A percentile compares a stretch with the other conserved stretches of the same genome.
phyloP scores from a whole-genome alignment of 92 coral and sea anemone genomes.

The Parazoanthus darwini region DNA sequence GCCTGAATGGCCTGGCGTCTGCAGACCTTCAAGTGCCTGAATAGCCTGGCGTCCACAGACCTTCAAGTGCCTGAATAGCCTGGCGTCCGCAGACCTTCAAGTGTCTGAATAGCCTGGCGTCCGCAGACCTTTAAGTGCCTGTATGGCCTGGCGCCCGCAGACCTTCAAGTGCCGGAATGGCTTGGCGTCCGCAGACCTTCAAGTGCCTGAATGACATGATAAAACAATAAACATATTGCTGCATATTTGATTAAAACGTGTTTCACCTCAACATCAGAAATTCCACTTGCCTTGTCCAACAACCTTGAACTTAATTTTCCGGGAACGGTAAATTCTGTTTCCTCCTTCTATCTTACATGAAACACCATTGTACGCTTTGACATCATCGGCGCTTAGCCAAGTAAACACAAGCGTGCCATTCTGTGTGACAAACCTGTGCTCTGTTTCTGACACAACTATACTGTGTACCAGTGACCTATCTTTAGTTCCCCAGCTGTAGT shows the following conservation, averaged over 20 bases:
- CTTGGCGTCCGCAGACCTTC: no score
- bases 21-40: no score
- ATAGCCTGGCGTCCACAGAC: no score
- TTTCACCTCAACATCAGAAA: neutral
- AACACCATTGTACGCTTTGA: neutral
- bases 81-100: no score
- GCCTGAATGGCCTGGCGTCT: no score
- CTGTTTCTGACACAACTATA: neutral
- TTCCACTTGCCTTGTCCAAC: neutral
- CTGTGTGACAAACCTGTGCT: neutral
- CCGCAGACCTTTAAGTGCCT: no score
- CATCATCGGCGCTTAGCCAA: neutral
- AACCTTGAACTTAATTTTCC: neutral
- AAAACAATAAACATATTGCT: neutral
- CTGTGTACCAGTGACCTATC: neutral
- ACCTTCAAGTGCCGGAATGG: no score
- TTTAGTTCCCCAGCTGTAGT: constrained; percentile 14
- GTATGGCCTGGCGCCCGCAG: no score
- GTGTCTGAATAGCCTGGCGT: no score
- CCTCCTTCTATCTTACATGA: constrained; percentile 25
- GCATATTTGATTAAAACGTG: no score
- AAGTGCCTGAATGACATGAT: no score
- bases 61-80: no score
- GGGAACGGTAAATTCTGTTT: neutral
- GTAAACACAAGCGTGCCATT: constrained; percentile 16